Conservation (phyloP, 1,140 invertebrate genomes). For the Dreissena rostriformis region DNA sequence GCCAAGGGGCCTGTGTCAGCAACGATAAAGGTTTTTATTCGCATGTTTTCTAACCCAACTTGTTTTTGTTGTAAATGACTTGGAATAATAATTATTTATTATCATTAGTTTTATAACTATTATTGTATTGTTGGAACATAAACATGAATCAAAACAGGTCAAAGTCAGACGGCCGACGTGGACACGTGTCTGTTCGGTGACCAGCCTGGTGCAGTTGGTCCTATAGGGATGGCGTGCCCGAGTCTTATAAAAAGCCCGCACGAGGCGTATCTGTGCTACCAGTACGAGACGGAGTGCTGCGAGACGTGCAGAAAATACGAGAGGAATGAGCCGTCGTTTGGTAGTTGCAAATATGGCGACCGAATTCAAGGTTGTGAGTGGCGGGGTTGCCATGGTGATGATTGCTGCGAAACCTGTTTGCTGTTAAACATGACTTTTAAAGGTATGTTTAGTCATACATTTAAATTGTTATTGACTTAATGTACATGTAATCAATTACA, state of each 20-base stretch:
- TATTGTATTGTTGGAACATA: background rate
- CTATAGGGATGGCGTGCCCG: background rate
- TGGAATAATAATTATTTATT: background rate
- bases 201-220: conserved; percentile 30
- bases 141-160: background rate
- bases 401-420: conserved; percentile 33
- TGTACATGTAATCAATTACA: background rate
- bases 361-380: background rate
- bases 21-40: background rate
- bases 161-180: background rate
- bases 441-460: conserved; percentile 12
- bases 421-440: background rate
- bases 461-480: background rate
- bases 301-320: conserved; percentile 13
- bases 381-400: background rate
- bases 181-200: conserved; percentile 11
- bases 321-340: background rate
- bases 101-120: background rate
- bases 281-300: conserved; percentile 28
- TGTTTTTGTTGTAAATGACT: no score
- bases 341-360: conserved; percentile 25
- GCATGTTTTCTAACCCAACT: no score
- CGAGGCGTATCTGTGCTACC: conserved; percentile 18
- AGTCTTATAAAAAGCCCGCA: background rate
- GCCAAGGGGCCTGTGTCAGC: conserved; percentile 7